phyloP scores from a whole-genome alignment of 2,113 vertebrate species.

The Actenoides lindsayi region DNA sequence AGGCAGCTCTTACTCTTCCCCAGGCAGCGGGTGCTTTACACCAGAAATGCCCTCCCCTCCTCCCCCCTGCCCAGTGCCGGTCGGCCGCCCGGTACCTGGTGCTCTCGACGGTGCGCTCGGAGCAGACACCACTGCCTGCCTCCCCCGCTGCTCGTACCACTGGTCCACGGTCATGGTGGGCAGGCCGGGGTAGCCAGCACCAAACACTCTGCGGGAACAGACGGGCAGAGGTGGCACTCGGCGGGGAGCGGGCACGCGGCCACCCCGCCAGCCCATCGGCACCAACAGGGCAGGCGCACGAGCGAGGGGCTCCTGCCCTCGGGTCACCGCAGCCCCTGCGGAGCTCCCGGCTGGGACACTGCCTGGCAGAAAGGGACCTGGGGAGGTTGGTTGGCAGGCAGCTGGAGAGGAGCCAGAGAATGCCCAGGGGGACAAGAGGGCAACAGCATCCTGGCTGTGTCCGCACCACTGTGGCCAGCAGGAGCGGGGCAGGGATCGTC shows the following conservation, averaged over 20 bases:
- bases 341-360: no score
- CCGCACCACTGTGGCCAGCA: no score
- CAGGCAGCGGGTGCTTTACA: not conserved
- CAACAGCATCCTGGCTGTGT: no score
- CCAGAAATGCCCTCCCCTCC: no score
- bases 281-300: rapidly evolving
- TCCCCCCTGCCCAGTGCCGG: not conserved
- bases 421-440: no score
- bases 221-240: rapidly evolving
- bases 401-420: not conserved
- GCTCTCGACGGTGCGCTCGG: constrained; percentile 72
- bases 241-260: rapidly evolving
- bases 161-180: constrained; percentile 93
- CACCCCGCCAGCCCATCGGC: rapidly evolving
- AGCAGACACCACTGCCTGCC: constrained; percentile 75
- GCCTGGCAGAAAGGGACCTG: not conserved
- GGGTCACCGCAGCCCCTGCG: no score
- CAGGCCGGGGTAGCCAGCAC: constrained; percentile 91
- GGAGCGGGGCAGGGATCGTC: no score
- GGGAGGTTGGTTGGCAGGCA: no score
- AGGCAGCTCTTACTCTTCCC: not conserved
- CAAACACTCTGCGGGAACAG: constrained; percentile 84
- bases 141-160: constrained; percentile 91
- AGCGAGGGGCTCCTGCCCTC: no score
- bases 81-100: constrained; percentile 59